Base-by-base conservation (phyloP, 2,797 vertebrate species). In the Poecile montanus region DNA sequence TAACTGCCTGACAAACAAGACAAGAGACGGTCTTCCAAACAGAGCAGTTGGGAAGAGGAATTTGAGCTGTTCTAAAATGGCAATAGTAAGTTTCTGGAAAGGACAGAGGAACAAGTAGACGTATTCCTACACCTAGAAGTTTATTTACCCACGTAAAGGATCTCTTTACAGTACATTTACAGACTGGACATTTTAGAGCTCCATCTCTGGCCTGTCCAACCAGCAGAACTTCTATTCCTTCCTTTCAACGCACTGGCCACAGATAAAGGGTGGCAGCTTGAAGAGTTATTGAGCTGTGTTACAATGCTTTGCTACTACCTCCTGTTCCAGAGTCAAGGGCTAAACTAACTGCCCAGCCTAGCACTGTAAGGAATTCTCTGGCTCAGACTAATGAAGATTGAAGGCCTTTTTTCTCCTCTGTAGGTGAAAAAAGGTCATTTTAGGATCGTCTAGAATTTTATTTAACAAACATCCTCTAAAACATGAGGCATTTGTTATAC, bases 401-500 rank as follows among this genome's bases (percentile, higher is more conserved):
- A 75, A 3, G 3, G 13, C 3, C 7, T 26, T 63, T 70, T 48
- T 38, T 25, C 34, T 34, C 26, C 10, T 61, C 45, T 13, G 3
- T 5, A 25, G 11, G 8, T 20, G 9, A 50, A 38, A 81, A 85
- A 72, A 15, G 1, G 16, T 32, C 12, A 26, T 29, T 54, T 84
- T 29, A 44, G 13, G 13, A 81, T 45, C 12, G 20, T 19, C 23
- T 19, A 16, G 44, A 62, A 51, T 54, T 78, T 53, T 47, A 60
- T 45, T 45, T 73, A 78, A 56, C 30, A 54, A 72, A 61, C 16
- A 76, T 36, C 30, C 56, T 70, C 38, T 40, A 40, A 23, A 0
- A 0, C 0, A 5, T 2, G 5, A 78, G 20, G 10, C 12, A 50
- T 34, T 88, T 58, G 10, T 14, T 15, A 67, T 25, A 19, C 4